Percentiles rank a stretch among this genome's conserved stretches.
Conservation (phyloP, 2,113 vertebrate genomes). For the Phyllostomus discolor region DNA sequence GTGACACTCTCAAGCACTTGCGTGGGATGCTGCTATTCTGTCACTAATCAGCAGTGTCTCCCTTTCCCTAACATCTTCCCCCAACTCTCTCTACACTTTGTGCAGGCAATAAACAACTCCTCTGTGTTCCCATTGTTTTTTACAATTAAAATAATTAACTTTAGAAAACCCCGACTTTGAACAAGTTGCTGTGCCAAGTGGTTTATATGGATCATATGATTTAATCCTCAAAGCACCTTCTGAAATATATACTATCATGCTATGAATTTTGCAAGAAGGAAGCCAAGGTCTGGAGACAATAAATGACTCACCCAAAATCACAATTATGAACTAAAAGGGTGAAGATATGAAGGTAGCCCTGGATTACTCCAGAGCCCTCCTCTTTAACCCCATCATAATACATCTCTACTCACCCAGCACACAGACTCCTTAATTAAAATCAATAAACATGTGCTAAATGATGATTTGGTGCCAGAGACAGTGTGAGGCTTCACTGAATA, state of each 20-base stretch:
- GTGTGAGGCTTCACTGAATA: not conserved
- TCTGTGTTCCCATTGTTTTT: not conserved
- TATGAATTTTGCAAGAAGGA: not conserved
- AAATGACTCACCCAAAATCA: not conserved
- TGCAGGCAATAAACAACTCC: not conserved
- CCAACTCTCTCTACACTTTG: not conserved
- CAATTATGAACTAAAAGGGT: not conserved
- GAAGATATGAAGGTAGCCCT: not conserved
- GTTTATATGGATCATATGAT: not conserved
- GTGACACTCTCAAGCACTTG: not conserved
- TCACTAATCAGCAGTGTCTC: not conserved
- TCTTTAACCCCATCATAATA: not conserved
- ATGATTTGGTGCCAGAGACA: not conserved
- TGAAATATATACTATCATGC: not conserved
- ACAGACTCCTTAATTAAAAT: conserved; percentile 23
- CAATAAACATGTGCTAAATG: not conserved
- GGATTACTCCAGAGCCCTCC: not conserved
- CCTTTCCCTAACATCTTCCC: not conserved
- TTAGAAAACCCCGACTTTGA: not conserved
- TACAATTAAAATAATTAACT: not conserved
- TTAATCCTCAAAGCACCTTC: not conserved
- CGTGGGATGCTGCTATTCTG: not conserved
- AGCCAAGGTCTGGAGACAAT: not conserved
- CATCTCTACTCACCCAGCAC: not conserved
- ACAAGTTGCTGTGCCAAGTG: not conserved